Evolutionary conservation across 2,113 vertebrate species (phyloP).

Genomic region (Stegostoma tigrinum): DNA sequence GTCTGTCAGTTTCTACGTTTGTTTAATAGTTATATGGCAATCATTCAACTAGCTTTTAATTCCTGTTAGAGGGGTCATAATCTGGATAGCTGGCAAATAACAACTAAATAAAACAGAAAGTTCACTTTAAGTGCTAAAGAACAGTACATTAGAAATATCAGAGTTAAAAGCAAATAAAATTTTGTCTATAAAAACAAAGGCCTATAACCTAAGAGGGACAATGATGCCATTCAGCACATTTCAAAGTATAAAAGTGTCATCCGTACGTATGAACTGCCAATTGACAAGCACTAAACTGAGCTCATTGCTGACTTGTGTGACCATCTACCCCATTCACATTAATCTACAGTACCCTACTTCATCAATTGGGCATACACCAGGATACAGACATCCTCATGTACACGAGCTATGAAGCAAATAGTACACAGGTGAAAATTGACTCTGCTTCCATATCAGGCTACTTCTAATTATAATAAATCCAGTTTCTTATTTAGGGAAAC

Average conservation of each 20-base stretch:
- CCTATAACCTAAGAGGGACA: too few species aligned
- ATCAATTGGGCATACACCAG: background rate
- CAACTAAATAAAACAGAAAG: slow-evolving; percentile 63
- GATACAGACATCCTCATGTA: background rate
- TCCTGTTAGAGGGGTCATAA: slow-evolving; percentile 70
- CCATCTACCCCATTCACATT: background rate
- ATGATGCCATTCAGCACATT: background rate
- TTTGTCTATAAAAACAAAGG: background rate
- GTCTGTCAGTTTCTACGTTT: too few species aligned
- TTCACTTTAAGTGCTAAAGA: background rate
- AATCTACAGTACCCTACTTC: background rate
- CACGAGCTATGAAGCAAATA: background rate
- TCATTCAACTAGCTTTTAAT: too few species aligned
- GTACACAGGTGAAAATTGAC: background rate
- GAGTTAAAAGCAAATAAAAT: background rate
- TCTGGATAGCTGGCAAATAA: slow-evolving; percentile 84
- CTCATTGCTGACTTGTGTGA: background rate
- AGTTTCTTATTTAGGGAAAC: background rate
- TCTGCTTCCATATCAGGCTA: background rate
- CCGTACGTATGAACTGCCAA: background rate
- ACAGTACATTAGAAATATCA: background rate
- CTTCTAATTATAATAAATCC: background rate
- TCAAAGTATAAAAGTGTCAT: background rate
- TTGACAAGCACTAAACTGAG: background rate
- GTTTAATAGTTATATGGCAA: too few species aligned